Evolutionary conservation across 2,797 vertebrate species (phyloP), one percentile per base, ranked within the genome.

Genomic region (Takifugu ocellatus): DNA sequence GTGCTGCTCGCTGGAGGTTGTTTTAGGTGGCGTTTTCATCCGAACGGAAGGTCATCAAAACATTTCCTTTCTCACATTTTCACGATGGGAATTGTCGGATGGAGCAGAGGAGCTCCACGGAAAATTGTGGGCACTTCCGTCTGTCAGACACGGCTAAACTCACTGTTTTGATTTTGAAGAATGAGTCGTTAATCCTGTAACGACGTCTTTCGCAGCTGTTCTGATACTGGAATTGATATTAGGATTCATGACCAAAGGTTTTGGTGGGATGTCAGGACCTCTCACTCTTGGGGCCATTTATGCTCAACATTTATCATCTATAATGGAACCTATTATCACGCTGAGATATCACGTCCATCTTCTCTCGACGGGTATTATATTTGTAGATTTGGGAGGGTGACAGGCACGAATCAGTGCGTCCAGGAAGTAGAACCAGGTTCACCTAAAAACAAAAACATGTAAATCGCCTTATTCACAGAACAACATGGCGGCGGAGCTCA

Each of bases 141-240:
- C 36, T 36, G 11, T 36, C 11, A 31, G 29, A 36, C 33, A 36
- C 12, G 33, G 11, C 9, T 36, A 36, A 36, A 44, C 42, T 21
- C 46, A 56, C 73, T 39, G 10, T 39, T 10, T 39, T 39, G 36
- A 58, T 43, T 21, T 59, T 71, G 64, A 72, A 62, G 63, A 57
- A 36, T 47, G 17, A 64, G 67, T 73, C 60, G 79, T 87, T 65
- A 56, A 66, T 71, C 56, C 42, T 53, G 49, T 45, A 66, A 70
- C 24, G 16, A 7, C 5, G 10, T 61, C 39, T 50, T 57, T 29
- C 56, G 24, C 48, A 36, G 61, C 59, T 61, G 17, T 33, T 48
- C 27, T 46, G 8, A 66, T 70, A 16, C 29, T 61, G 45, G 68
- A 60, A 62, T 10, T 54, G 24, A 65, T 61, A 54, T 59, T 46